These are phyloP conservation scores for Ophion ventricosus DNA, from an alignment of 2,888 invertebrate species.

Conservation along the genomic window DNA sequence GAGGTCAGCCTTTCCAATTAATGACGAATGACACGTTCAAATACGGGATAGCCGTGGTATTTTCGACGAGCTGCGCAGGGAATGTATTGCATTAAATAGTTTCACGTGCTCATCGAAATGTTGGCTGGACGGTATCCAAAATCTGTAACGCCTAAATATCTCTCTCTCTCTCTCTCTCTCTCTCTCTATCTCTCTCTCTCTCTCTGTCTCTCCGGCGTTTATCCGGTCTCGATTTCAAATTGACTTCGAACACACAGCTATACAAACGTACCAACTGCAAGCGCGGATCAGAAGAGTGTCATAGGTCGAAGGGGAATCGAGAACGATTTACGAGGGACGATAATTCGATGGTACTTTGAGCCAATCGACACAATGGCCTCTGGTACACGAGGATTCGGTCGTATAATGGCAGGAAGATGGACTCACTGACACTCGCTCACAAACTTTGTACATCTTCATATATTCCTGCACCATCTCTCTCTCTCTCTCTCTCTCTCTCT, in stretches of 20 bases:
- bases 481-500: constrained; percentile 51
- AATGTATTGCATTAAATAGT: constrained; percentile 58
- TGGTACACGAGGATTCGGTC: constrained; percentile 60
- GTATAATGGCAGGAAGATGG: constrained; percentile 62
- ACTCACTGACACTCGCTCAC: constrained; percentile 40
- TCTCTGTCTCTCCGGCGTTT: constrained; percentile 16
- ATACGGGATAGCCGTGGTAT: neutral
- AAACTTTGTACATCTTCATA: constrained; percentile 40
- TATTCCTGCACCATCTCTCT: constrained; percentile 17
- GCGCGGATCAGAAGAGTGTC: constrained; percentile 47
- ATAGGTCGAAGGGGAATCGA: constrained; percentile 10
- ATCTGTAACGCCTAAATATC: constrained; percentile 42
- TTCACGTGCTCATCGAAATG: constrained; percentile 58
- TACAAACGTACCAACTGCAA: constrained; percentile 16
- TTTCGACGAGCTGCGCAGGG: constrained; percentile 12
- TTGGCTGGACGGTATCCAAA: constrained; percentile 64
- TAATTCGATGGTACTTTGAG: constrained; percentile 64
- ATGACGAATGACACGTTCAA: constrained; percentile 53
- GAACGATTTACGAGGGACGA: constrained; percentile 63
- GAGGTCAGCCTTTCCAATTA: constrained; percentile 75
- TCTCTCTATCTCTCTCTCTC: constrained; percentile 6
- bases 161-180: constrained; percentile 12
- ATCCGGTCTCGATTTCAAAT: constrained; percentile 63
- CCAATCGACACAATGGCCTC: constrained; percentile 63
- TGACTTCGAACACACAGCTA: constrained; percentile 49